These are phyloP conservation scores for Microtus montanus DNA, from an alignment of 2,113 vertebrate species.

Conservation along the genomic window DNA sequence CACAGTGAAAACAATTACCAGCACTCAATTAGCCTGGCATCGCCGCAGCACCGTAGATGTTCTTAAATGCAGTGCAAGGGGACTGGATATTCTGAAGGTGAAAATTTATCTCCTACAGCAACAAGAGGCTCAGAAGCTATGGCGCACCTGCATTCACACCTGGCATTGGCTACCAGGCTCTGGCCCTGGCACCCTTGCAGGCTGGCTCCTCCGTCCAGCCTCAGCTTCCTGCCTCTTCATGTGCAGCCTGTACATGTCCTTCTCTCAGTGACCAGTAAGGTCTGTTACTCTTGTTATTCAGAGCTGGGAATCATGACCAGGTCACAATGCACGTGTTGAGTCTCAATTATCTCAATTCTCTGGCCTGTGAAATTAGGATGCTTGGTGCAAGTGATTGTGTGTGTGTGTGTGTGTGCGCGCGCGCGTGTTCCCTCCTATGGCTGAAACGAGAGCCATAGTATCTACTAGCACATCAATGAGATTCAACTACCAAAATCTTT, in stretches of 20 bases:
- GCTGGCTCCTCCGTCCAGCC: not conserved
- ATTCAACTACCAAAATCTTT: not conserved
- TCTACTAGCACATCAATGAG: not conserved
- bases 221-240: not conserved
- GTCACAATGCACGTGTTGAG: not conserved
- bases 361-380: not conserved
- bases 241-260: not conserved
- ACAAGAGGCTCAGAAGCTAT: not conserved
- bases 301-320: no score
- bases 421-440: not conserved
- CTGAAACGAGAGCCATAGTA: not conserved
- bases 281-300: no score
- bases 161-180: not conserved
- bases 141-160: not conserved
- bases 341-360: constrained; percentile 3
- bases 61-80: constrained; percentile 47
- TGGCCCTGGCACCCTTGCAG: not conserved
- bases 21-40: constrained; percentile 70
- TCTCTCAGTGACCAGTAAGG: no score
- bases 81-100: constrained; percentile 52
- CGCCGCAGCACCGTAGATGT: constrained; percentile 59
- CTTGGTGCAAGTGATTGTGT: not conserved
- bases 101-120: constrained; percentile 23
- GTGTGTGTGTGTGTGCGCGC: not conserved
- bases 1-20: constrained; percentile 73